These are phyloP conservation scores for Drosophila vallismaia DNA, from an alignment of 2,888 invertebrate species.

Conservation along the genomic window DNA sequence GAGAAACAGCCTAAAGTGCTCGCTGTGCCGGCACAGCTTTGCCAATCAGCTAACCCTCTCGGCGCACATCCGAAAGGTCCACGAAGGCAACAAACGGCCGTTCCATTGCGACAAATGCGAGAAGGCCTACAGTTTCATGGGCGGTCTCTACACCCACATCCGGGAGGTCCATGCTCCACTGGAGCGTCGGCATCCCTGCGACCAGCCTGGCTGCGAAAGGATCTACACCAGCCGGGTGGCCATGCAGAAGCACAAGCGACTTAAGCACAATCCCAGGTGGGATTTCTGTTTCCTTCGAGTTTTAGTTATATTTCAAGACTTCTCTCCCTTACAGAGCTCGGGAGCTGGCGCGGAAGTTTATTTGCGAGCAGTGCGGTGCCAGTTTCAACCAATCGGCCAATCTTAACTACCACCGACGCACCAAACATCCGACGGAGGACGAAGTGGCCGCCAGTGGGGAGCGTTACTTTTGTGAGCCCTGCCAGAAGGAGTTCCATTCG, in stretches of 20 bases:
- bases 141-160: conserved; percentile 80
- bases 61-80: conserved; percentile 79
- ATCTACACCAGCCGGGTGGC: conserved; percentile 80
- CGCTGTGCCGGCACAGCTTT: conserved; percentile 73
- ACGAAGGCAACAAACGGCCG: conserved; percentile 78
- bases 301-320: neutral
- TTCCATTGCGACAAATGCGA: conserved; percentile 80
- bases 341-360: conserved; percentile 63
- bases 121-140: conserved; percentile 79
- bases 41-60: conserved; percentile 75
- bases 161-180: conserved; percentile 73
- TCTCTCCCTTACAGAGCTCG: conserved; percentile 13
- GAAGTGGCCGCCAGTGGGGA: conserved; percentile 63
- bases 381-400: conserved; percentile 82
- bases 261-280: conserved; percentile 67
- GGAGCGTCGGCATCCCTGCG: conserved; percentile 74
- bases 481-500: conserved; percentile 78
- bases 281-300: neutral
- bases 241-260: conserved; percentile 80
- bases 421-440: conserved; percentile 77
- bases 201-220: conserved; percentile 74
- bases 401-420: conserved; percentile 78
- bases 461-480: conserved; percentile 69
- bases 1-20: conserved; percentile 70
- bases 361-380: conserved; percentile 81